These are phyloP conservation scores for Leptocoma aspasia DNA, from an alignment of 2,113 vertebrate species.

Conservation along the genomic window DNA sequence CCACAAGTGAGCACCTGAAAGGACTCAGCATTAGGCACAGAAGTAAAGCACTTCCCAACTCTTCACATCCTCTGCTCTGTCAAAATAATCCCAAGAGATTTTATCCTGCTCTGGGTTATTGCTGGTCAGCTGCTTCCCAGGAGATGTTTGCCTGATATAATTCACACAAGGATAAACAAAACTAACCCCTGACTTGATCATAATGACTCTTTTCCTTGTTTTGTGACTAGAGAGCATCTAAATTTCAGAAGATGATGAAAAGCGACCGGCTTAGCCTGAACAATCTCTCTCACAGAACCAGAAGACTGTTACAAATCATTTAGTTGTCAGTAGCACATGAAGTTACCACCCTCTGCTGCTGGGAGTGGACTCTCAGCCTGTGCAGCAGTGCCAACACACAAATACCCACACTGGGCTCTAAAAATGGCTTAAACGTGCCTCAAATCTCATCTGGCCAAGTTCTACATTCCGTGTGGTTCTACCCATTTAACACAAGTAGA, in stretches of 20 bases:
- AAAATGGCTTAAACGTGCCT: fast-evolving
- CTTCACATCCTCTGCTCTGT: fast-evolving
- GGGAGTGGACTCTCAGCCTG: background rate
- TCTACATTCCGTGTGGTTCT: fast-evolving
- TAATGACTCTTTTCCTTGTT: background rate
- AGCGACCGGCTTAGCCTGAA: background rate
- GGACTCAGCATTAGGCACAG: fast-evolving
- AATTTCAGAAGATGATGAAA: background rate
- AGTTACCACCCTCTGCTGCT: background rate
- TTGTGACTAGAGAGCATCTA: background rate
- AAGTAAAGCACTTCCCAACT: background rate
- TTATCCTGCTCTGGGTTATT: background rate
- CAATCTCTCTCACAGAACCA: background rate
- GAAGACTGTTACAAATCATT: background rate
- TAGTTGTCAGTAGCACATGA: background rate
- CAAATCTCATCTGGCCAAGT: background rate
- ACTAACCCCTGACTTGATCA: background rate
- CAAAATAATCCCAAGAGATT: background rate
- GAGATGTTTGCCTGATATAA: background rate
- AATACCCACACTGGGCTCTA: background rate
- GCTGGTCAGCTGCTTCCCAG: background rate
- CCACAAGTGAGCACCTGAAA: background rate
- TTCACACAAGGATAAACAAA: background rate
- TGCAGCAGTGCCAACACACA: background rate
- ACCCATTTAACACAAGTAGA: fast-evolving